These are phyloP conservation scores for Chionoecetes opilio DNA, from an alignment of 1,140 invertebrate genomes.

Conservation along the genomic window DNA sequence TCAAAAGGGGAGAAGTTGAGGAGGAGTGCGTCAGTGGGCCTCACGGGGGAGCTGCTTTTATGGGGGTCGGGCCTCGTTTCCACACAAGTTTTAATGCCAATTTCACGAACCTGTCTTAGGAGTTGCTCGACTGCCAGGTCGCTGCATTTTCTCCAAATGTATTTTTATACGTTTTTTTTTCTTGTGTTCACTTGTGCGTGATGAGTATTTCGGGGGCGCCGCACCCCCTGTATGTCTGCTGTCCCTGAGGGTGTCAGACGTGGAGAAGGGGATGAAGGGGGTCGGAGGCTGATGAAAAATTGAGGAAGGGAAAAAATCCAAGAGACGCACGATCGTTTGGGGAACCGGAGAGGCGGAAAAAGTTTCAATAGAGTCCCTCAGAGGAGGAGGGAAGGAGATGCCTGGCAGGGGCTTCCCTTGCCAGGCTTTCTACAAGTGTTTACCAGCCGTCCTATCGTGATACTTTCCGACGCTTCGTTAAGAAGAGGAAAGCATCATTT, in stretches of 20 bases:
- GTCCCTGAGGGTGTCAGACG: background rate
- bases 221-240: too few relatives aligned
- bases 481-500: background rate
- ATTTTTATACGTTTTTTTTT: background rate
- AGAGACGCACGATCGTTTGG: constrained; percentile 2
- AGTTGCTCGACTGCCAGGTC: constrained; percentile 45
- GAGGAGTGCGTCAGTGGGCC: constrained; percentile 25
- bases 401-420: background rate
- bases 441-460: background rate
- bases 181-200: constrained; percentile 21
- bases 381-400: background rate
- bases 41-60: constrained; percentile 60
- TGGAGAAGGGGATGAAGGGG: background rate
- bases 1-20: constrained; percentile 53
- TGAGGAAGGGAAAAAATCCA: background rate
- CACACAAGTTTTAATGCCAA: constrained; percentile 73
- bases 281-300: background rate
- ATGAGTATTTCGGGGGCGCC: background rate
- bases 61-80: constrained; percentile 15
- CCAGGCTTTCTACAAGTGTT: background rate
- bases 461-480: too few relatives aligned
- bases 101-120: constrained; percentile 71
- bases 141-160: background rate
- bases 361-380: constrained; percentile 7
- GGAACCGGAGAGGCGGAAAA: constrained; percentile 17